Evolutionary conservation across 2,113 vertebrate genomes (phyloP).

Genomic region (Phylloscopus trochiloides): DNA sequence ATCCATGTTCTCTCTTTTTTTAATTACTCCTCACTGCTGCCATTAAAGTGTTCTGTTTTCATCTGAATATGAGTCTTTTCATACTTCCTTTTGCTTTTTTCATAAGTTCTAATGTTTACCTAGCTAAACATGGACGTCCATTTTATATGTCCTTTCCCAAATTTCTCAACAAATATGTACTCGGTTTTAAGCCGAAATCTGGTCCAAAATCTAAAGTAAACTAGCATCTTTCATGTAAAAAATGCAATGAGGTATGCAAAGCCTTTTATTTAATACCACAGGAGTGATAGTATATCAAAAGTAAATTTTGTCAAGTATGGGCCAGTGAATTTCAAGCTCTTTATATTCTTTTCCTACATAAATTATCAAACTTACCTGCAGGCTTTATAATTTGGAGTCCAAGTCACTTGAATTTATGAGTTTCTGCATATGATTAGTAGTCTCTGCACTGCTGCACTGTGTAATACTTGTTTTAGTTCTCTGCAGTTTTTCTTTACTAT

Average conservation of each 20-base stretch:
- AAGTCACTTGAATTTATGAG: neutral
- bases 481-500: neutral
- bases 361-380: neutral
- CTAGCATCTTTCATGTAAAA: neutral
- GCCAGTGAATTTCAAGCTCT: neutral
- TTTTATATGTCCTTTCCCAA: neutral
- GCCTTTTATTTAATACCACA: neutral
- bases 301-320: neutral
- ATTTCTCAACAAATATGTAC: neutral
- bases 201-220: neutral
- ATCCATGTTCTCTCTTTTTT: neutral
- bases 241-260: neutral
- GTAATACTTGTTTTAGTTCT: neutral
- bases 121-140: neutral
- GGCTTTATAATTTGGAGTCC: neutral
- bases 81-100: neutral
- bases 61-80: neutral
- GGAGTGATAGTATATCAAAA: neutral
- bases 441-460: neutral
- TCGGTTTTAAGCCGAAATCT: neutral
- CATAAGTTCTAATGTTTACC: neutral
- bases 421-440: neutral
- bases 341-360: neutral
- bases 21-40: neutral
- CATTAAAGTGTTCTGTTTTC: neutral